phyloP scores from a whole-genome alignment of 2,113 vertebrate species.

The Cavia porcellus region DNA sequence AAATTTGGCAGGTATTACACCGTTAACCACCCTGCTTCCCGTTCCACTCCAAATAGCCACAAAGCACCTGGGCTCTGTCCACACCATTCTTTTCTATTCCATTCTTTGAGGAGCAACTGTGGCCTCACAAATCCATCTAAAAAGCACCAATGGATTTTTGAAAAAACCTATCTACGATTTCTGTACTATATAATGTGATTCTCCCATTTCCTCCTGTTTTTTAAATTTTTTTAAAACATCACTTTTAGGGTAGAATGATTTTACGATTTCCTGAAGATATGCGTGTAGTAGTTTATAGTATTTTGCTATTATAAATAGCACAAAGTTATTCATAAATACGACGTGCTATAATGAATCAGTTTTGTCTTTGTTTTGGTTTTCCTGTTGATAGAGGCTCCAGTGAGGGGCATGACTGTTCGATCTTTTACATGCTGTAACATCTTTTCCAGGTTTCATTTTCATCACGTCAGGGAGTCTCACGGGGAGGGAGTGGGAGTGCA shows the following conservation, averaged over 20 bases:
- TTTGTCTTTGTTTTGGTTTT: slow-evolving; percentile 33
- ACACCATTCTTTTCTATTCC: neutral
- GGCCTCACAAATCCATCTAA: neutral
- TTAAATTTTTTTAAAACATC: neutral
- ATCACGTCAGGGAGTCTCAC: neutral
- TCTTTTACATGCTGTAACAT: neutral
- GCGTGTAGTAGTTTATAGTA: neutral
- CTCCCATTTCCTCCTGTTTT: neutral
- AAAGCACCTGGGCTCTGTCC: neutral
- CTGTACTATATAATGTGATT: neutral
- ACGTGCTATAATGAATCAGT: neutral
- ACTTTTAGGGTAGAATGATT: neutral
- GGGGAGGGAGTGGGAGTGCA: rapidly evolving
- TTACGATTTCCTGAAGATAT: slow-evolving; percentile 29
- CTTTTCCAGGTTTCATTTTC: neutral
- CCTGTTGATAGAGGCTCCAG: neutral
- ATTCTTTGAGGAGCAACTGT: neutral
- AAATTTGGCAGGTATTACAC: neutral
- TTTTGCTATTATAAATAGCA: slow-evolving; percentile 41
- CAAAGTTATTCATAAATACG: slow-evolving; percentile 36
- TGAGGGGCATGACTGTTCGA: neutral
- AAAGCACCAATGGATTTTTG: neutral
- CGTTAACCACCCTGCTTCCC: neutral
- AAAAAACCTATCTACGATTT: neutral
- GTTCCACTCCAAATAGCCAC: neutral